Evolutionary conservation across 2,797 vertebrate genomes (phyloP).

Genomic region (Crax fasciolata): DNA sequence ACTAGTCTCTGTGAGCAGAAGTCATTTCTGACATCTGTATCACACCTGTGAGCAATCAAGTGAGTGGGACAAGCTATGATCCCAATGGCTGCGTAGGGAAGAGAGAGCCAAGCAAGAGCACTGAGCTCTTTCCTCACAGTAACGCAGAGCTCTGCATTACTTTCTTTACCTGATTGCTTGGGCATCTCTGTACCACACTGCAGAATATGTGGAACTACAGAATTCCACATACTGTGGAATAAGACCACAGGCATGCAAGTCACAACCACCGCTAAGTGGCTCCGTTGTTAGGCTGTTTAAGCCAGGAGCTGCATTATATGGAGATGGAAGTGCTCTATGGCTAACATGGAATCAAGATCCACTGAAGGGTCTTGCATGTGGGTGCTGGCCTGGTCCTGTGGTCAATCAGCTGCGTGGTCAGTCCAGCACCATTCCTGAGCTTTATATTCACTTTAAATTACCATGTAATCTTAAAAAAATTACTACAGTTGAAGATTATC

Average conservation of each 20-base stretch:
- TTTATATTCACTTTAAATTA: background rate
- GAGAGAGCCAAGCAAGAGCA: rapidly evolving
- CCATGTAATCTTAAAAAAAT: background rate
- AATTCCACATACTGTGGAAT: background rate
- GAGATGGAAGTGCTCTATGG: background rate
- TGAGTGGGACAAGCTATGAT: background rate
- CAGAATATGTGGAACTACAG: background rate
- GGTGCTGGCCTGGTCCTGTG: background rate
- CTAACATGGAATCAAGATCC: background rate
- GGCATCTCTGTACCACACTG: background rate
- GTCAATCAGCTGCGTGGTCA: background rate
- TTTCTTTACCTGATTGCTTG: background rate
- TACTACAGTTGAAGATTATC: background rate
- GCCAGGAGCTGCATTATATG: background rate
- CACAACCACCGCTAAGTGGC: background rate
- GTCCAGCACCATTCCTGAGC: background rate
- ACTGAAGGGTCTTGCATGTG: background rate
- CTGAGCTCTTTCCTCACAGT: background rate
- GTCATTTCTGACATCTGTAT: background rate
- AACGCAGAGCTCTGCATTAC: background rate
- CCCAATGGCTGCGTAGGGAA: background rate
- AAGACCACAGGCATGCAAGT: background rate
- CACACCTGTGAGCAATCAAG: background rate
- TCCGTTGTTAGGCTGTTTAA: background rate
- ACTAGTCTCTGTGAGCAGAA: background rate